Percentiles rank a stretch among this genome's conserved stretches.
phyloP scores from a whole-genome alignment of 2,113 vertebrate species.

The Hydrolagus affinis region DNA sequence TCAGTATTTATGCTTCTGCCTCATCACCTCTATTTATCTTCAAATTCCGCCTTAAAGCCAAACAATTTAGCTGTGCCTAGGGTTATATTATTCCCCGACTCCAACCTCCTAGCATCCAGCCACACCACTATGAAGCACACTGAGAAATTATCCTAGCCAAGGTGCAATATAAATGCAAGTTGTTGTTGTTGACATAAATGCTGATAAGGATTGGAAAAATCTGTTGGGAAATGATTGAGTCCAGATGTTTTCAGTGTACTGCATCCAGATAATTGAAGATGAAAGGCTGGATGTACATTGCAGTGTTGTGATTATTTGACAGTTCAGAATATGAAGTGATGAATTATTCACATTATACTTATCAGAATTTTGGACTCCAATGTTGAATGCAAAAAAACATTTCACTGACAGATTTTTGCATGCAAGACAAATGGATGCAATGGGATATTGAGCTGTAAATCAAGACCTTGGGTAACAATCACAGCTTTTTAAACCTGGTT shows the following conservation, averaged over 20 bases:
- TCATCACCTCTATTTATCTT: too few species aligned
- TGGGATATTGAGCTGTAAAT: constrained; percentile 6
- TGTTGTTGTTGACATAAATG: neutral
- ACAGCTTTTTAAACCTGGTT: constrained; percentile 16
- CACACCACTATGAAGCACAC: too few species aligned
- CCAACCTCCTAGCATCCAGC: too few species aligned
- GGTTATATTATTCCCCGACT: too few species aligned
- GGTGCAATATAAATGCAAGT: too few species aligned
- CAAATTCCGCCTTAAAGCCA: too few species aligned
- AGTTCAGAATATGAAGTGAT: neutral
- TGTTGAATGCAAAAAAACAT: neutral
- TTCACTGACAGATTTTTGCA: neutral
- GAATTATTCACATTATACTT: neutral
- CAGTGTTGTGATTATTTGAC: neutral
- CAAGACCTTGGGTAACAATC: neutral
- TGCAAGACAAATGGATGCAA: neutral
- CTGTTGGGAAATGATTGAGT: neutral
- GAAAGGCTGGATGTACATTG: neutral
- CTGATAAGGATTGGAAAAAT: neutral
- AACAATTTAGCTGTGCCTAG: too few species aligned
- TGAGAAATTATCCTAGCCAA: too few species aligned
- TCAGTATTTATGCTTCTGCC: too few species aligned
- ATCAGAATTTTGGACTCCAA: neutral
- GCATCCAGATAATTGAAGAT: neutral
- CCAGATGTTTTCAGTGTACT: neutral